Percentiles rank a stretch among this genome's conserved stretches.
These are phyloP conservation scores for Caenorhabditis auriculariae DNA, from an alignment of 2,888 invertebrate species.

Conservation along the genomic window DNA sequence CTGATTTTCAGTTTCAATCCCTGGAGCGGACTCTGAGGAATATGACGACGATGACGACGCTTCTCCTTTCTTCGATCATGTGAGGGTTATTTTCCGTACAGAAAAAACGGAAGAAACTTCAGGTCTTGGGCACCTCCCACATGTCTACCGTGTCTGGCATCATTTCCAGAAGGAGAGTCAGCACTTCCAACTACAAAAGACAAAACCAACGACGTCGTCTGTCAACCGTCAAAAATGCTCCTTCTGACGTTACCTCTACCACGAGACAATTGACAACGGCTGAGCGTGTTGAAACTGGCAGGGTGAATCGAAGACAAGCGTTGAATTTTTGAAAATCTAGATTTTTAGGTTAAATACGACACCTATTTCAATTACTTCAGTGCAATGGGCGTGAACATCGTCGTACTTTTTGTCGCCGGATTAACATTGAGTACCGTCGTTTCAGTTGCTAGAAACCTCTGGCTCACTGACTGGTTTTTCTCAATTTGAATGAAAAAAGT, in stretches of 20 bases:
- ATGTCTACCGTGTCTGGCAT: constrained; percentile 62
- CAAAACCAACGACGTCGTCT: constrained; percentile 31
- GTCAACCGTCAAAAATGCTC: constrained; percentile 20
- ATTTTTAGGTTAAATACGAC: constrained; percentile 47
- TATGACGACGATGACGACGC: constrained; percentile 42
- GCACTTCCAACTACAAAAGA: constrained; percentile 27
- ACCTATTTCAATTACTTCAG: constrained; percentile 58
- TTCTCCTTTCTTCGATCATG: constrained; percentile 44
- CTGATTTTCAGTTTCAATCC: constrained; percentile 4
- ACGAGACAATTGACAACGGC: constrained; percentile 48
- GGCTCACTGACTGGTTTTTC: constrained; percentile 59
- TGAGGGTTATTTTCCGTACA: not conserved
- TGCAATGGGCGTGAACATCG: constrained; percentile 54
- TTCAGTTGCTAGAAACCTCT: constrained; percentile 59
- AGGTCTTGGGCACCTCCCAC: constrained; percentile 55
- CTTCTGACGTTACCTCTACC: constrained; percentile 12
- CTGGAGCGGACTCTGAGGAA: constrained; percentile 43
- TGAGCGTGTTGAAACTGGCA: constrained; percentile 59
- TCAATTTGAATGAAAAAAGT: not conserved
- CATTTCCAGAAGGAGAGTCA: constrained; percentile 30
- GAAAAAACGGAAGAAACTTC: constrained; percentile 1
- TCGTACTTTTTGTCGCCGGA: constrained; percentile 49
- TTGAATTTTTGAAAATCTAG: not conserved
- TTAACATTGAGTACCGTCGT: constrained; percentile 52
- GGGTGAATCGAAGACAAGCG: constrained; percentile 27